Evolutionary conservation across 2,888 invertebrate genomes (phyloP), one percentile per base, ranked within the genome.

Genomic region (Nomada lathburiana): DNA sequence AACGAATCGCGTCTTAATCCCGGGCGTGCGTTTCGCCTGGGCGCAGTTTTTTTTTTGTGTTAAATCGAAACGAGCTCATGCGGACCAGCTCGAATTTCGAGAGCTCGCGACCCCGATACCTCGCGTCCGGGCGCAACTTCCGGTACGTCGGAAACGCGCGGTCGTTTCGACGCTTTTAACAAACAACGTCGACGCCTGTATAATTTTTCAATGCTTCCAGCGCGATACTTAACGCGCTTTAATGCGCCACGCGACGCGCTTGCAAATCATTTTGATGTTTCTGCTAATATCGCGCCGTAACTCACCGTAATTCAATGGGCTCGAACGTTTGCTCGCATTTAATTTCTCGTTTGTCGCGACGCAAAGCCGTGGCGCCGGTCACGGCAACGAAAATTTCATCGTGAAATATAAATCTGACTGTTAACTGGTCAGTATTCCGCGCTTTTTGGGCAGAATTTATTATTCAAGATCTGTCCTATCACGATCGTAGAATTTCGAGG

Each of bases 271-370:
- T 77, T 68, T 57, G 64, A 74, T 70, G 29, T 71, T 73, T 55
- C 71, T 60, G 71, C 52, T 73, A 71, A 68, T 83, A 60, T 47
- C 64, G 69, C 53, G 23, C 65, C 59, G 73, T 75, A 75, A 75
- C 62, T 26, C 47, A 23, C 55, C 72, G 29, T 82, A 76, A 84
- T 79, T 82, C 71, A 62, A 77, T 68, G 69, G 59, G 9, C 20
- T 55, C 47, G 36, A 55, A 36, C 72, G 57, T 76, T 78, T 20
- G 60, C 63, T 78, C 29, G 71, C 78, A 71, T 77, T 85, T 85
- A 84, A 85, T 79, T 67, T 52, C 64, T 60, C 78, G 62, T 76
- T 65, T 68, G 78, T 78, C 76, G 85, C 82, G 73, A 77, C 81
- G 55, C 44, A 20, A 42, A 64, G 78, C 76, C 76, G 85, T 76